Base-by-base conservation (phyloP, 2,888 invertebrate genomes). In the Vanessa cardui region DNA sequence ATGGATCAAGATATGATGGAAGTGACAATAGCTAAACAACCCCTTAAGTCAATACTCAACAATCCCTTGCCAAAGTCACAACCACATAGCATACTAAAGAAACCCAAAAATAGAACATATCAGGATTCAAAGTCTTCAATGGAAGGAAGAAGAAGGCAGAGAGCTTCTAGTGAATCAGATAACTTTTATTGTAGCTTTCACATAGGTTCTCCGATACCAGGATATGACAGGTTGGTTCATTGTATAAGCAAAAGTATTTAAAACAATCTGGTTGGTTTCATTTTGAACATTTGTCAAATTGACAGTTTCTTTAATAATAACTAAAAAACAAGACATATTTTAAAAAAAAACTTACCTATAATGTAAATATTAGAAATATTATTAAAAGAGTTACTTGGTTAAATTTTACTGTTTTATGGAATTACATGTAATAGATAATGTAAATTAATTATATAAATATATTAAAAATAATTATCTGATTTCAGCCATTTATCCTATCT, bases 131-230 rank as follows among this genome's bases (percentile, higher is more conserved):
- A 85, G 76, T 67, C 69, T 21, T 77, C 64, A 62, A 39, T 80
- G 46, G 93, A 93, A 75, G 89, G 90, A 7, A 85, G 92, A 5
- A 82, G 93, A 77, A 82, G 93, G 76, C 92, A 92, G 66, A 78
- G 93, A 61, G 93, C 93, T 2, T 80, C 90, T 0, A 93, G 93
- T 82, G 93, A 93, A 84, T 93, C 93, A 65, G 93, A 93, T 73
- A 90, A 92, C 74, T 80, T 86, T 16, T 88, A 84, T 72, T 79
- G 85, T 72, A 86, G 74, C 73, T 90, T 79, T 73, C 83, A 82
- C 64, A 71, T 86, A 59, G 83, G 83, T 63, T 80, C 84, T 58
- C 86, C 89, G 0, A 82, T 86, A 75, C 81, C 86, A 20, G 88
- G 86, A 59, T 89, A 87, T 83, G 92, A 92, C 66, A 86, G 82